Conservation (phyloP, 1,140 invertebrate genomes). For the Pogonognathellus flavescens region DNA sequence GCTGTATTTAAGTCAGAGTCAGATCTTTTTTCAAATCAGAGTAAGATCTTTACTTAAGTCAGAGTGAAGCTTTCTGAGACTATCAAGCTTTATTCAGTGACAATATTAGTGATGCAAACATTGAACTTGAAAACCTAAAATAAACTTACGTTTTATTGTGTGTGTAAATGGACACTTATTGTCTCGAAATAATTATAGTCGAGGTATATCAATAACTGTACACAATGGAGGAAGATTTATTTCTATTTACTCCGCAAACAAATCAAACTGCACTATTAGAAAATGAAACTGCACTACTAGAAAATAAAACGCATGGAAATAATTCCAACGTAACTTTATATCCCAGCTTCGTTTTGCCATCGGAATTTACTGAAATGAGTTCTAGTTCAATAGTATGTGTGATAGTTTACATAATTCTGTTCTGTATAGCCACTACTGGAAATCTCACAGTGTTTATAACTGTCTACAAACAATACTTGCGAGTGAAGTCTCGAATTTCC, state of each 20-base stretch:
- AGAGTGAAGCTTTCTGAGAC: no score
- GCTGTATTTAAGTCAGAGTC: no score
- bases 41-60: no score
- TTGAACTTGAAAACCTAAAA: no score
- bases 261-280: background rate
- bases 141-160: no score
- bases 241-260: background rate
- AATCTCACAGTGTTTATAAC: constrained; percentile 83
- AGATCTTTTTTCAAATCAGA: no score
- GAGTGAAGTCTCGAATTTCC: constrained; percentile 80
- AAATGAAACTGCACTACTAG: background rate
- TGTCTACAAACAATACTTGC: constrained; percentile 76
- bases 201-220: background rate
- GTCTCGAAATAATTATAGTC: no score
- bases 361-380: background rate
- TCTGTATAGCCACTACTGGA: constrained; percentile 79
- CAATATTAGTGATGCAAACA: no score
- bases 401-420: constrained; percentile 77
- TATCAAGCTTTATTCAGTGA: no score
- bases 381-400: constrained; percentile 68
- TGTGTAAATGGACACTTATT: no score
- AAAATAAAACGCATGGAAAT: background rate
- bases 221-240: background rate
- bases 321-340: background rate
- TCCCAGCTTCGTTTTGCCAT: background rate